These are phyloP conservation scores for Cyphomyrus discorhynchus DNA, from an alignment of 2,113 vertebrate species.

Conservation along the genomic window DNA sequence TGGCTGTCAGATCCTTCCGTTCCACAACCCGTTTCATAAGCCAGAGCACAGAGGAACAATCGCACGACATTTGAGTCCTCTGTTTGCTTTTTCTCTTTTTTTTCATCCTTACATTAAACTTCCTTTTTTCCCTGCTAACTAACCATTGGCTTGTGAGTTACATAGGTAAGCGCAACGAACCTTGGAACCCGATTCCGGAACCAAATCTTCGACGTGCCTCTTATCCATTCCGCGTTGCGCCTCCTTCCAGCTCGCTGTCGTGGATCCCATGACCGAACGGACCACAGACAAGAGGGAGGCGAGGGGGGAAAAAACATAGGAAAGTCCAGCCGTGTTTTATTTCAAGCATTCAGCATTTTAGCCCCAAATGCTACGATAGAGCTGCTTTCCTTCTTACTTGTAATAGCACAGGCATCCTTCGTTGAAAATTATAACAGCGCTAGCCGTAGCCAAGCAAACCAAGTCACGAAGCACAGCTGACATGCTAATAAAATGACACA, in stretches of 20 bases:
- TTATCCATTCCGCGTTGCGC: not conserved
- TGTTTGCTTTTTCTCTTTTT: not conserved
- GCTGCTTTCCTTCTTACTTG: not conserved
- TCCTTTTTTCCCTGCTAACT: not conserved
- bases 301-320: not conserved
- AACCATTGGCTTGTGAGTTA: not conserved
- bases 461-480: not conserved
- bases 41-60: not conserved
- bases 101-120: conserved; percentile 5
- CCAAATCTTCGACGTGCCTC: not conserved
- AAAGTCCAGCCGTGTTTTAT: conserved; percentile 1
- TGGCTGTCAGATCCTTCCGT: conserved; percentile 69
- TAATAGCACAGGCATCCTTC: not conserved
- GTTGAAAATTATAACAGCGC: not conserved
- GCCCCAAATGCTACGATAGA: not conserved
- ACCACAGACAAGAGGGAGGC: not conserved
- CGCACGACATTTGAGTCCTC: not conserved
- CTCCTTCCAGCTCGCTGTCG: not conserved
- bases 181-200: not conserved
- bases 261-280: not conserved
- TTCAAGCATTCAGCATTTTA: conserved; percentile 11
- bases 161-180: not conserved
- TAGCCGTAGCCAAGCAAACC: not conserved
- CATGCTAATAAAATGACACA: not conserved
- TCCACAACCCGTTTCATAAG: conserved; percentile 51